phyloP scores from a whole-genome alignment of 2,888 invertebrate genomes.

The Escarpia spicata region DNA sequence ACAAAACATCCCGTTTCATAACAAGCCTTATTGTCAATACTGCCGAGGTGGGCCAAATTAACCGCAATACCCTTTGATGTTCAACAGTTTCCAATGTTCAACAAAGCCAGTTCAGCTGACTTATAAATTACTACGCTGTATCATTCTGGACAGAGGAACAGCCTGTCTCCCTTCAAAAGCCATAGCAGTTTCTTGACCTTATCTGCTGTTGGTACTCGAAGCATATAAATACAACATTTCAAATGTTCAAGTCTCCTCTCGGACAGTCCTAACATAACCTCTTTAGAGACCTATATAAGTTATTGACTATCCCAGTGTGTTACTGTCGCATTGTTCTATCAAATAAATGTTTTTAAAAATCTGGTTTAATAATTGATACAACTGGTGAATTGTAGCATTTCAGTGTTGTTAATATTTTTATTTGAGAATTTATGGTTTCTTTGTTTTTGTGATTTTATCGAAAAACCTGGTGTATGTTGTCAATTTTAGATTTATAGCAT shows the following conservation, averaged over 20 bases:
- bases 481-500: not conserved
- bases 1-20: no score
- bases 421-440: not conserved
- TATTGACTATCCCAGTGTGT: not conserved
- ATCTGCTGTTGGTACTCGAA: not conserved
- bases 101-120: no score
- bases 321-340: not conserved
- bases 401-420: not conserved
- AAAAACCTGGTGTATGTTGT: not conserved
- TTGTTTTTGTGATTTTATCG: not conserved
- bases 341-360: not conserved
- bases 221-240: not conserved
- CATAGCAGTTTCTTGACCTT: not conserved
- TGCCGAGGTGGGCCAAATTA: no score
- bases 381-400: not conserved
- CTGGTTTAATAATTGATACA: not conserved
- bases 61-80: no score
- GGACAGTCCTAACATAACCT: not conserved
- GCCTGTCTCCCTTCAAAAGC: no score
- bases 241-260: not conserved
- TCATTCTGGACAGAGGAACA: no score
- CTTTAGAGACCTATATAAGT: not conserved
- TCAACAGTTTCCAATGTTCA: no score
- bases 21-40: no score
- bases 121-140: no score